A percentile compares a stretch with the other conserved stretches of the same genome.
Conservation (phyloP, 2,113 vertebrate genomes). For the Hemichromis elongatus region DNA sequence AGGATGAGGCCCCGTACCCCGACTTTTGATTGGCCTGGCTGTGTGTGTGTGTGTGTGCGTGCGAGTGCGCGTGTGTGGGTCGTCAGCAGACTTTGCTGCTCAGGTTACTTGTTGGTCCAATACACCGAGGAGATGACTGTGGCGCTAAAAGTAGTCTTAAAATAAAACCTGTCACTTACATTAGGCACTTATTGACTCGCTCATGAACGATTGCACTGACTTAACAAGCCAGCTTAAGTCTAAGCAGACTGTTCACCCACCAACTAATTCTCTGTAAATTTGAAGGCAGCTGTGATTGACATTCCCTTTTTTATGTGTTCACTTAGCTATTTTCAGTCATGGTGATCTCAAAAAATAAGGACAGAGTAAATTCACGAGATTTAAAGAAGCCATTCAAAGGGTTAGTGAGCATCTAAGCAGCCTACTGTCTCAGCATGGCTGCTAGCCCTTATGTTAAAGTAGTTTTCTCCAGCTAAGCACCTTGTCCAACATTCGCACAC, state of each 20-base stretch:
- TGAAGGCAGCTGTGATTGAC: background rate
- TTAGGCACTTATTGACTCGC: background rate
- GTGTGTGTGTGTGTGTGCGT: background rate
- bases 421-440: background rate
- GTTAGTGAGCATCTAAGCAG: background rate
- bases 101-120: constrained; percentile 27
- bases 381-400: background rate
- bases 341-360: fast-evolving
- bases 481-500: background rate
- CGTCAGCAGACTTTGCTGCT: background rate
- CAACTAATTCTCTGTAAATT: background rate
- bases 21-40: background rate
- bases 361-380: background rate
- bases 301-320: background rate
- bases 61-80: background rate
- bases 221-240: background rate
- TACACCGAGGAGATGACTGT: background rate
- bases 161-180: background rate
- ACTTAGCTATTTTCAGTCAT: background rate
- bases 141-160: constrained; percentile 16
- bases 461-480: background rate
- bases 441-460: background rate
- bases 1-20: constrained; percentile 17
- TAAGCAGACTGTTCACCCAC: background rate
- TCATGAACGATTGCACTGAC: background rate